These are phyloP conservation scores for Frieseomelitta varia DNA, from an alignment of 1,140 invertebrate genomes.

Conservation along the genomic window DNA sequence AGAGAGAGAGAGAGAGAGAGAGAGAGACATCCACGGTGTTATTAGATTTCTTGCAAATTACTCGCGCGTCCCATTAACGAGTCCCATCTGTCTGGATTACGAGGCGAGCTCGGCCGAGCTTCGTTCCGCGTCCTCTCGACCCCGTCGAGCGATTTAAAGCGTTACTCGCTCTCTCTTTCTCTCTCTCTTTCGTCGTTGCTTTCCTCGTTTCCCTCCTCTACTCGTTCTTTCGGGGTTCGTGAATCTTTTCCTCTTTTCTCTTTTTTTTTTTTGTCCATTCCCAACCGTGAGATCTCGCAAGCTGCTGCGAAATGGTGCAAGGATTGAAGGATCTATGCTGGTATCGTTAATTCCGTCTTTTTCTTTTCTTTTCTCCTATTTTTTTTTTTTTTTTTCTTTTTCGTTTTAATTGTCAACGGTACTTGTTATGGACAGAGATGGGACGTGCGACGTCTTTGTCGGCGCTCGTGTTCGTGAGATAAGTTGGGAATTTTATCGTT, in stretches of 20 bases:
- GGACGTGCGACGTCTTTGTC: neutral
- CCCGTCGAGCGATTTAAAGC: constrained; percentile 62
- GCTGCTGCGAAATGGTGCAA: neutral
- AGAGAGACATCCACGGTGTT: constrained; percentile 62
- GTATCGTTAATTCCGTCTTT: neutral
- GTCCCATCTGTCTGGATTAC: constrained; percentile 77
- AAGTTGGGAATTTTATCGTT: neutral
- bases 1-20: neutral
- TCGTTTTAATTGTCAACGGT: neutral
- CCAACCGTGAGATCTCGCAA: neutral
- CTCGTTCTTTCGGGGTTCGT: neutral
- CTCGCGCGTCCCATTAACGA: constrained; percentile 76
- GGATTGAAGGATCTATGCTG: neutral
- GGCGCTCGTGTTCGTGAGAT: neutral
- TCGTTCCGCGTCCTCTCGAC: constrained; percentile 37
- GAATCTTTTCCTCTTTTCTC: neutral
- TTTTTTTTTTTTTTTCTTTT: too few species aligned
- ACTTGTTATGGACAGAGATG: too few species aligned
- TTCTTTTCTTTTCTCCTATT: too few species aligned
- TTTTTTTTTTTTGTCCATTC: too few species aligned
- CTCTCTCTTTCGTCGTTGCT: neutral
- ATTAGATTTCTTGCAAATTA: constrained; percentile 79
- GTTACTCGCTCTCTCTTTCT: constrained; percentile 11
- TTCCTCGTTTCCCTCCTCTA: neutral
- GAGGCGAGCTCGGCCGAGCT: constrained; percentile 56